Conservation (phyloP, 1,140 invertebrate genomes). For the Sitobion miscanthi region DNA sequence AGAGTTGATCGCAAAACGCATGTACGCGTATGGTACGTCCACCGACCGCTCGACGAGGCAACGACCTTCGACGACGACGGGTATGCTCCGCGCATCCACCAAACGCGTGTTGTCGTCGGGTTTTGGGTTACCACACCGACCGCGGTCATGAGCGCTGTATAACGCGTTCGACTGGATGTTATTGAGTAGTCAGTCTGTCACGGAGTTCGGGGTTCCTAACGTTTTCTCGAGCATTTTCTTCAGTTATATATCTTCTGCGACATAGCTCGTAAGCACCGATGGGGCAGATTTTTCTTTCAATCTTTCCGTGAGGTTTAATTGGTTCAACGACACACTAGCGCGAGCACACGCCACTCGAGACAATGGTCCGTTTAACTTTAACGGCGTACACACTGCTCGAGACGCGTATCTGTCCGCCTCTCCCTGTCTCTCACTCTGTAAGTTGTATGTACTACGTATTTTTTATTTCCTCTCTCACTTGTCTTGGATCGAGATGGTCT, state of each 20-base stretch:
- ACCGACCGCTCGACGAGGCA: neutral
- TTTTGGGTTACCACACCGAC: neutral
- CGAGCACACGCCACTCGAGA: neutral
- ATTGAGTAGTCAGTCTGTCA: neutral
- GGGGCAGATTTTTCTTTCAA: neutral
- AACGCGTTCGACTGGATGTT: neutral
- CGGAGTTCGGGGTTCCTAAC: neutral
- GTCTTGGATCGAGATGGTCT: neutral
- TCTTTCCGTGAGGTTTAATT: slow-evolving; percentile 15
- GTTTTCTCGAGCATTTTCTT: neutral
- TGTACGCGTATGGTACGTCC: neutral
- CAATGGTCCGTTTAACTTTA: slow-evolving; percentile 34
- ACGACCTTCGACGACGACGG: neutral
- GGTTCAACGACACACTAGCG: neutral
- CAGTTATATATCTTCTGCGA: neutral
- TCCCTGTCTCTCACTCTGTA: neutral
- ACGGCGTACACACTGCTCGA: neutral
- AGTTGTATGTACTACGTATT: neutral
- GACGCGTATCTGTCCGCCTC: neutral
- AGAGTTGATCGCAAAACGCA: neutral
- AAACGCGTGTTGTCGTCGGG: neutral
- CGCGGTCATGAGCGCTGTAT: neutral
- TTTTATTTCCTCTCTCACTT: slow-evolving; percentile 15
- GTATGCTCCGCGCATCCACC: neutral
- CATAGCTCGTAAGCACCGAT: neutral